Conservation (phyloP, 2,797 vertebrate species). For the Arremon brunneinucha region DNA sequence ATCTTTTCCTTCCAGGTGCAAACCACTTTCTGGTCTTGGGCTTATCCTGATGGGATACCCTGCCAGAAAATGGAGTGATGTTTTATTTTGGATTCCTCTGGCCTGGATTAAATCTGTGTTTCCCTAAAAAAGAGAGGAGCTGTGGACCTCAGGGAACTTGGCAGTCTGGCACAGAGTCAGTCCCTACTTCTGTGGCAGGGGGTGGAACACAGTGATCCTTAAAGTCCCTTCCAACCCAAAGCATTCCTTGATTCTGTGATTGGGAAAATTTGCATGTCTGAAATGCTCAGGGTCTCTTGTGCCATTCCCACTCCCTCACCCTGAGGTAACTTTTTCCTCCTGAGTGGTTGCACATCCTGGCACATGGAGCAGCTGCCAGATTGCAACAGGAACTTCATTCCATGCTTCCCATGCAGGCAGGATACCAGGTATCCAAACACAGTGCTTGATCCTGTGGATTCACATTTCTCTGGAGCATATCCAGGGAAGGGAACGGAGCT, state of each 20-base stretch:
- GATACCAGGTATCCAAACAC: not conserved
- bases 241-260: not conserved
- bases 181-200: not conserved
- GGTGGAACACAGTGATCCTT: not conserved
- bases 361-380: not conserved
- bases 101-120: not conserved
- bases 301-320: not conserved
- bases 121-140: not conserved
- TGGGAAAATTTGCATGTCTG: not conserved
- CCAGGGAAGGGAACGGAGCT: not conserved
- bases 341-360: not conserved
- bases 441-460: not conserved
- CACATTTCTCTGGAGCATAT: accelerated
- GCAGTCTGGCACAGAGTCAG: not conserved
- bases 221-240: not conserved
- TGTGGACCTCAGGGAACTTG: not conserved
- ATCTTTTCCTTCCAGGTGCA: not conserved
- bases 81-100: not conserved
- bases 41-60: not conserved
- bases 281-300: not conserved
- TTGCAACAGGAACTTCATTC: not conserved
- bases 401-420: not conserved
- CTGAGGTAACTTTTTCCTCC: not conserved
- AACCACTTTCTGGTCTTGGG: not conserved
- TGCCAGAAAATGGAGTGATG: not conserved